Conservation (phyloP, 2,113 vertebrate genomes). For the Lota lota region DNA sequence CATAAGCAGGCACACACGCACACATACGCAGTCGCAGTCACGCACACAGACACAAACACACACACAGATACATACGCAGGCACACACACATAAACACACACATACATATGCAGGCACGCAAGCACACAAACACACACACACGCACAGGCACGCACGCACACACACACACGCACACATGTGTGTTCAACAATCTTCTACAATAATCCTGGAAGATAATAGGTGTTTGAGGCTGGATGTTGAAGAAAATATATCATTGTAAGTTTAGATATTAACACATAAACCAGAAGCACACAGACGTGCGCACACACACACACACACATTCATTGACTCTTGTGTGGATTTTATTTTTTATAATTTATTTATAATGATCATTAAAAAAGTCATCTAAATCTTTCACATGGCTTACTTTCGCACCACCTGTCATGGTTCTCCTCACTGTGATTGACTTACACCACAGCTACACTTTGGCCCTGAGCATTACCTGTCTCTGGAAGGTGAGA, state of each 20-base stretch:
- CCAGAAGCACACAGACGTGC: too few relatives aligned
- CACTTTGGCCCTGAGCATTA: conserved; percentile 33
- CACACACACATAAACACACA: neutral
- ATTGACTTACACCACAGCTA: neutral
- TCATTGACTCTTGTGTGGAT: neutral
- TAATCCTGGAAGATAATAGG: too few relatives aligned
- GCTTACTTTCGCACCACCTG: too few relatives aligned
- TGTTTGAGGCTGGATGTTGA: too few relatives aligned
- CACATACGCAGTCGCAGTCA: neutral
- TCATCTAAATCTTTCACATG: too few relatives aligned
- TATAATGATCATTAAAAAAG: too few relatives aligned
- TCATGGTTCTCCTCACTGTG: too few relatives aligned
- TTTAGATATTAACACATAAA: neutral
- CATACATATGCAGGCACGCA: too few relatives aligned
- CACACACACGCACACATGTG: neutral
- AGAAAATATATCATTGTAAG: too few relatives aligned
- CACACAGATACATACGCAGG: neutral
- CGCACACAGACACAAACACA: neutral
- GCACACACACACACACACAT: neutral
- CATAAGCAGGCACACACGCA: neutral
- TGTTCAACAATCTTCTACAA: neutral
- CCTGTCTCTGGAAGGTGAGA: conserved; percentile 97
- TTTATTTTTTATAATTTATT: too few relatives aligned
- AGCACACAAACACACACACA: neutral
- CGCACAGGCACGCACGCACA: neutral